phyloP scores from a whole-genome alignment of 2,113 vertebrate species.

The Bos javanicus region DNA sequence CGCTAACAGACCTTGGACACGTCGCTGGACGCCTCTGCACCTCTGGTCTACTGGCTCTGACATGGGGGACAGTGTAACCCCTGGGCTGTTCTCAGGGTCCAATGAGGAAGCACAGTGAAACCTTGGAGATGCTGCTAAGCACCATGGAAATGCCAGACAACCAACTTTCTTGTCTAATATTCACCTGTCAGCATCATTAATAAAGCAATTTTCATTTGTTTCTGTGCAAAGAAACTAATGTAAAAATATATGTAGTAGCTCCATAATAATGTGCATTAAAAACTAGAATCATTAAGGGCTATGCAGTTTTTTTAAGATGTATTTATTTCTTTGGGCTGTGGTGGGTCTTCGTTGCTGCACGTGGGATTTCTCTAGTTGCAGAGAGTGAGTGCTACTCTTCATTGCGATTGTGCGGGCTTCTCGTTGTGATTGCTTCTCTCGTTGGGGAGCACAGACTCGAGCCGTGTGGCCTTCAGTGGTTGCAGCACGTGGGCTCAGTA shows the following conservation, averaged over 20 bases:
- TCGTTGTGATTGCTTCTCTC: neutral
- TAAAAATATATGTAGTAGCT: neutral
- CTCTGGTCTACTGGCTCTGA: neutral
- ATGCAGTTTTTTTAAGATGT: neutral
- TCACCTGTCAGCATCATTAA: neutral
- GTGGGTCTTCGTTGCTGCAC: neutral
- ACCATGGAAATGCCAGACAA: neutral
- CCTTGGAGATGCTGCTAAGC: neutral
- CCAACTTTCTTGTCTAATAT: neutral
- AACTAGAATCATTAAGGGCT: neutral
- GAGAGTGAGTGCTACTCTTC: neutral
- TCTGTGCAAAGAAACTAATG: neutral
- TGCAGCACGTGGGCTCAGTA: neutral
- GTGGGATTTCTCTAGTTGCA: neutral
- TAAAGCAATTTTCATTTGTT: neutral
- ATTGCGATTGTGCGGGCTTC: neutral
- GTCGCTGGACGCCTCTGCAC: neutral
- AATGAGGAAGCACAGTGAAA: neutral
- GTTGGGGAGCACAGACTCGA: neutral
- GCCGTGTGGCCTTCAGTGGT: neutral
- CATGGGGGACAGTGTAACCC: neutral
- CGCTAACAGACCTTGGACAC: neutral
- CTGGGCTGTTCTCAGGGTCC: neutral
- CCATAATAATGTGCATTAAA: neutral
- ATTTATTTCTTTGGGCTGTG: neutral